Percentiles rank a stretch among this genome's conserved stretches.
phyloP scores from a whole-genome alignment of 2,797 vertebrate genomes.

The Fundulus diaphanus region DNA sequence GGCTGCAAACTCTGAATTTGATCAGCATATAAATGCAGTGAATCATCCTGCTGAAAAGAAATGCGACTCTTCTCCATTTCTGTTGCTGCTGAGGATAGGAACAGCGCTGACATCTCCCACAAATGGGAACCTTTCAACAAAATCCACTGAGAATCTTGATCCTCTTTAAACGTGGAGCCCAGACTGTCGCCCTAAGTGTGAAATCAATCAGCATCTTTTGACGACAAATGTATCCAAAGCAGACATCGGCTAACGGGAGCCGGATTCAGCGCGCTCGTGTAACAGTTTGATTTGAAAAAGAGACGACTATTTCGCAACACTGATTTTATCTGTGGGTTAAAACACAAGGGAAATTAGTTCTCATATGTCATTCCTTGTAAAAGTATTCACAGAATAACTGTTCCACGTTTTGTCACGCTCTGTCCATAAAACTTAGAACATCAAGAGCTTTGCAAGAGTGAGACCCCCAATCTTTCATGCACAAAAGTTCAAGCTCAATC shows the following conservation, averaged over 20 bases:
- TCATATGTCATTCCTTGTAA: not conserved
- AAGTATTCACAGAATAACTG: not conserved
- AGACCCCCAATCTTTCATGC: not conserved
- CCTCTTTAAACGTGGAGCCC: not conserved
- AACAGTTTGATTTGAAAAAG: not conserved
- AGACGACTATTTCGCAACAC: not conserved
- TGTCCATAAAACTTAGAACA: not conserved
- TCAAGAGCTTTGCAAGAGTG: not conserved
- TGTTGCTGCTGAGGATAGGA: not conserved
- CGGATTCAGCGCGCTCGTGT: not conserved
- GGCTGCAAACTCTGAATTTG: slow-evolving; percentile 26
- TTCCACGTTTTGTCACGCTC: not conserved
- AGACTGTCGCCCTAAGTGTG: not conserved
- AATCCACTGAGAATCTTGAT: not conserved
- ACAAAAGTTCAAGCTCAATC: not conserved
- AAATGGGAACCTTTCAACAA: not conserved
- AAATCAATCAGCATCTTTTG: not conserved
- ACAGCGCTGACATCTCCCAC: not conserved
- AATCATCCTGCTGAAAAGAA: slow-evolving; percentile 1
- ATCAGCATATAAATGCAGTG: slow-evolving; percentile 17
- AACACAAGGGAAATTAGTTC: not conserved
- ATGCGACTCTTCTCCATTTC: not conserved
- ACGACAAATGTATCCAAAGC: not conserved
- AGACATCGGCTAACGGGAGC: not conserved
- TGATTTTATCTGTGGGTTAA: not conserved